Percentiles rank a stretch among this genome's conserved stretches.
Conservation (phyloP, 2,797 vertebrate species). For the Peromyscus nudipes region DNA sequence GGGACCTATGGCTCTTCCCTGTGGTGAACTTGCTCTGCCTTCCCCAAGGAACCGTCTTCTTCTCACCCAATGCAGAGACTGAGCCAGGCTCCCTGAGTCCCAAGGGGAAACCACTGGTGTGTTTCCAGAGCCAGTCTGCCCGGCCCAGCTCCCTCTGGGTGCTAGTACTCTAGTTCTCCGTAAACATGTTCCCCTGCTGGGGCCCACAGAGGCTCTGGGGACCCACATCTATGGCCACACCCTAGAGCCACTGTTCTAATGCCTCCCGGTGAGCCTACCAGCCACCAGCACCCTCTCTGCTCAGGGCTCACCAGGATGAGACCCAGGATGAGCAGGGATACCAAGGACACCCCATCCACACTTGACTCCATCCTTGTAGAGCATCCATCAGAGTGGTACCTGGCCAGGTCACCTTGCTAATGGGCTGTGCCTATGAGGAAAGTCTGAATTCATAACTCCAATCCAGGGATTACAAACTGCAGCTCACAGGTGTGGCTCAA, state of each 20-base stretch:
- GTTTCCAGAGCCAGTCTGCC: not conserved
- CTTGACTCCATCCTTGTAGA: too few relatives aligned
- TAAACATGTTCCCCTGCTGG: slow-evolving; percentile 25
- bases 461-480: too few relatives aligned
- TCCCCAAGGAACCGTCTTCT: too few relatives aligned
- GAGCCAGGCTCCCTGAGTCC: not conserved
- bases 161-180: fast-evolving
- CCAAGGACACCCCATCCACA: not conserved
- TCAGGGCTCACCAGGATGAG: not conserved
- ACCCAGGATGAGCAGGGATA: too few relatives aligned
- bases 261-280: not conserved
- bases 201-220: not conserved
- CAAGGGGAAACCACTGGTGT: not conserved
- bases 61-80: fast-evolving
- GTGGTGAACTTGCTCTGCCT: not conserved
- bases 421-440: fast-evolving
- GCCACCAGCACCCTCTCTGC: not conserved
- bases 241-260: not conserved
- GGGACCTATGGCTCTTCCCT: not conserved
- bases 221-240: not conserved
- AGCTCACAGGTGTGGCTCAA: not conserved
- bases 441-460: not conserved
- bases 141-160: not conserved
- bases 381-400: not conserved
- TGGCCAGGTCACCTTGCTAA: not conserved